Evolutionary conservation across 1,140 invertebrate species (phyloP).

Genomic region (Drosophila dunni): DNA sequence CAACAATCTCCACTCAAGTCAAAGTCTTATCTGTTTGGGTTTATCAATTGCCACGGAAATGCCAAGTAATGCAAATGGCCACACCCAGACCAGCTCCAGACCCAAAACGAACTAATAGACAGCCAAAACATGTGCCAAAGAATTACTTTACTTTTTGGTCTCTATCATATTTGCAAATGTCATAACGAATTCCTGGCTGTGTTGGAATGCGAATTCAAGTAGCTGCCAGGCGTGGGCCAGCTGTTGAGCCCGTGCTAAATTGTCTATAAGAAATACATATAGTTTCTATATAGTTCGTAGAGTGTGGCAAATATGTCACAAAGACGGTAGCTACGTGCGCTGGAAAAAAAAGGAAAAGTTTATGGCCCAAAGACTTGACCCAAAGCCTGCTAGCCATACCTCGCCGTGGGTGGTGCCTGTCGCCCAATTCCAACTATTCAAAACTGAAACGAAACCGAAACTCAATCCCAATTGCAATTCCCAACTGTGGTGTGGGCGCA

Average conservation of each 20-base stretch:
- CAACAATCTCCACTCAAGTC: constrained; percentile 60
- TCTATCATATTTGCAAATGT: constrained; percentile 58
- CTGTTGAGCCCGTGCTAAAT: constrained; percentile 53
- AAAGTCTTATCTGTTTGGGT: constrained; percentile 54
- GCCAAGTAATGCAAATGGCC: constrained; percentile 60
- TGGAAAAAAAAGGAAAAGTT: constrained; percentile 72
- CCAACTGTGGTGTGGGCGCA: constrained; percentile 39
- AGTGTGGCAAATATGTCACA: constrained; percentile 35
- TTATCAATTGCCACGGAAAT: constrained; percentile 71
- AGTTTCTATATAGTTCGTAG: background rate
- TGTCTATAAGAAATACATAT: constrained; percentile 21
- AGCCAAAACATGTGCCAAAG: constrained; percentile 2
- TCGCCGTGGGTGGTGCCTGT: constrained; percentile 48
- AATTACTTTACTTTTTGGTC: constrained; percentile 17
- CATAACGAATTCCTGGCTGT: constrained; percentile 66
- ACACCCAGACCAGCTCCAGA: constrained; percentile 56
- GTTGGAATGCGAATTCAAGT: constrained; percentile 24
- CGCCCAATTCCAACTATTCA: constrained; percentile 9
- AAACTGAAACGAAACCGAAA: background rate
- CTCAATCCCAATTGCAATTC: constrained; percentile 6
- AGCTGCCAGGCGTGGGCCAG: constrained; percentile 50
- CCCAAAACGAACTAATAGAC: constrained; percentile 17
- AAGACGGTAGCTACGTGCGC: constrained; percentile 51
- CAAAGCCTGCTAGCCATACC: constrained; percentile 28
- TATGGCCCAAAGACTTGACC: constrained; percentile 48